Evolutionary conservation across 2,888 invertebrate species (phyloP), one percentile per base, ranked within the genome.

Genomic region (Copidosoma aretas): DNA sequence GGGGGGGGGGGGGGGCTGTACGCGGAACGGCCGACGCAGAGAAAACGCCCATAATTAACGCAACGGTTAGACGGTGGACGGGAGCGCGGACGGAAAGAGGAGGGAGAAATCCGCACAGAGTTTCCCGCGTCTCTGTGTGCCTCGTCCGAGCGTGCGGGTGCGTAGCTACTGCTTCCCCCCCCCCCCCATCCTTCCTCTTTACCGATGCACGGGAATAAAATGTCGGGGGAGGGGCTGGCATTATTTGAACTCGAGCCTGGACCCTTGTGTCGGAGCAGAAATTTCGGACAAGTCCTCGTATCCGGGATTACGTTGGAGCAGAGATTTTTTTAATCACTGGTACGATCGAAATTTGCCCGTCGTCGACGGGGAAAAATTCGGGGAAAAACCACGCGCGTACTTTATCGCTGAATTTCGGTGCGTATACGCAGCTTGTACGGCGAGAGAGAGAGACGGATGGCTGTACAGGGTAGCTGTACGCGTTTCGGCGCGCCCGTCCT

Each of bases 21-120:
- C 24, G 51, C 58, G 62, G 56, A 62, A 60, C 63, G 54, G 46
- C 59, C 46, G 46, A 67, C 59, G 59, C 63, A 56, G 67, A 43
- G 61, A 64, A 67, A 71, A 67, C 59, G 61, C 59, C 60, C 67
- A 60, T 67, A 67, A 67, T 71, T 71, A 67, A 71, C 70, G 67
- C 60, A 39, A 64, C 60, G 56, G 60, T 53, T 67, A 64, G 66
- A 54, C 32, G 51, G 17, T 43, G 57, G 19, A 8, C 12, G 25
- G 24, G 41, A n/a, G 46, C n/a, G 17, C 46, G 17, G 22, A 19
- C 39, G 10, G 39, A n/a, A n/a, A 19, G 19, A 14, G 46, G 21
- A 49, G n/a, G 1, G 59, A 46, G 61, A 65, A 53, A 69, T 46
- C 52, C 46, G 41, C 32, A 21, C 32, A 8, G 60, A 57, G 41